Base-by-base conservation (phyloP, 1,140 invertebrate species). In the Zaprionus taronus region DNA sequence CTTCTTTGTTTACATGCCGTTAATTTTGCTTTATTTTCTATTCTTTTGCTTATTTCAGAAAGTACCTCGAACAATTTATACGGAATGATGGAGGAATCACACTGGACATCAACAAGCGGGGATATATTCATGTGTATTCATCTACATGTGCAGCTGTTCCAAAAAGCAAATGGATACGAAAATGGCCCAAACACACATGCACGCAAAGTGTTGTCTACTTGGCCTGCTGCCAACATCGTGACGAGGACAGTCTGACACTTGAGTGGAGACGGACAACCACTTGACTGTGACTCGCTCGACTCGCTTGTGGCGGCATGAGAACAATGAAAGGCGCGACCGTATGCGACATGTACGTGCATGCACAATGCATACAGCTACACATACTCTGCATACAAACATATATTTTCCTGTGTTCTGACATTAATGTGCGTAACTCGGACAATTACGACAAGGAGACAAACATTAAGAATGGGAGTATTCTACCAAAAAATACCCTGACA, bases 211-310 rank as follows among this genome's bases (percentile, higher is more conserved):
- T 36, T 49, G 26, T 68, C 44, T 51, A 70, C 60, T 70, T 57
- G 66, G 55, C 60, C 53, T 51, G 41, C 34, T 58, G 58, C 22
- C 66, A 63, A 60, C 51, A 41, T 58, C 34, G 55, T 73, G 64
- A 73, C 65, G 70, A 74, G 80, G 72, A 87, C 83, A 70, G 60
- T 49, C 77, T 80, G 83, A 86, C 83, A 86, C 84, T 87, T 86
- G 84, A 86, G 80, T 80, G 83, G 83, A 87, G 83, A 83, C 83
- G 77, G 83, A 86, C 83, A 86, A 78, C 77, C 83, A 83, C 83
- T 86, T 86, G 83, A 86, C 83, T 86, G 79, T 80, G 83, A 86
- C 83, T 81, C 60, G 74, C 71, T 62, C 58, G 62, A 41, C 15
- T 17, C 61, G 36, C 24, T 26, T 15, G 34, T 41, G 9, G 67